Conservation (phyloP, 2,888 invertebrate species). For the Hetaerina titia region DNA sequence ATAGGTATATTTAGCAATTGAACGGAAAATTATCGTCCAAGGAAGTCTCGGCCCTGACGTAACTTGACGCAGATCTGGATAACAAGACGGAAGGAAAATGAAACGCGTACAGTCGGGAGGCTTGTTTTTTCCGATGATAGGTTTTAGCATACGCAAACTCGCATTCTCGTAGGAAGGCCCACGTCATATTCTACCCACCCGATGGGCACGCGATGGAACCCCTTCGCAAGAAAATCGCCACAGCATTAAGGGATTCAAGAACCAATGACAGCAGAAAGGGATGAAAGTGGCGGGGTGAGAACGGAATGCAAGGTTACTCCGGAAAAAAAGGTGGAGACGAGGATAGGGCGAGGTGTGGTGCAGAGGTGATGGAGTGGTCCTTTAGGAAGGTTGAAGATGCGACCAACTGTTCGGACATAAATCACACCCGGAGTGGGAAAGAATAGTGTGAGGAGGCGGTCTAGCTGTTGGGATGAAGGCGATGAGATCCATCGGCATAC, state of each 20-base stretch:
- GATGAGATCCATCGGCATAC: not conserved
- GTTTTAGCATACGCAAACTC: no score
- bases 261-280: not conserved
- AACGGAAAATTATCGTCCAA: no score
- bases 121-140: no score
- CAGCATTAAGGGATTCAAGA: not conserved
- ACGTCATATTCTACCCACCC: not conserved
- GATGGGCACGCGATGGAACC: not conserved
- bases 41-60: no score
- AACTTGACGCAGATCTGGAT: no score
- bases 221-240: not conserved
- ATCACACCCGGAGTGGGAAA: not conserved
- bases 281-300: no score
- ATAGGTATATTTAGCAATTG: no score
- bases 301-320: not conserved
- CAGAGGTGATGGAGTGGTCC: not conserved
- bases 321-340: not conserved
- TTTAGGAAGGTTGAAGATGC: not conserved
- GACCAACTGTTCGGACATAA: slow-evolving; percentile 30
- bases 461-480: not conserved
- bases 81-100: no score
- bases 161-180: not conserved
- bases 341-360: not conserved
- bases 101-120: no score
- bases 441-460: not conserved